These are phyloP conservation scores for Drosophila cyrtoloma DNA, from an alignment of 2,888 invertebrate genomes.

Conservation along the genomic window DNA sequence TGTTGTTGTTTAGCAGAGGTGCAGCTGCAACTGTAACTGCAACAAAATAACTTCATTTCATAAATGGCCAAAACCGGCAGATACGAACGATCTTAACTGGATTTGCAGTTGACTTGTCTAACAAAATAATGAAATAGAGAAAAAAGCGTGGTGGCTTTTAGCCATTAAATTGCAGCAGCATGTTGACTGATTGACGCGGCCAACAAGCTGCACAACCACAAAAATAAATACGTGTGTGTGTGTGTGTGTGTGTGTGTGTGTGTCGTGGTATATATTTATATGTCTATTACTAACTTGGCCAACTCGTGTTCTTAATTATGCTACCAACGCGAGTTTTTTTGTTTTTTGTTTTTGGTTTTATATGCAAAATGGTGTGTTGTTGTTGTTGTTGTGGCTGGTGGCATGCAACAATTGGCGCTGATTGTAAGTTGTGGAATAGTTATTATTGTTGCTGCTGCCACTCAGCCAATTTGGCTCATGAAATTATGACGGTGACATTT, in stretches of 20 bases:
- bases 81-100: conserved; percentile 18
- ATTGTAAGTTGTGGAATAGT: conserved; percentile 51
- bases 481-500: conserved; percentile 77
- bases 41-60: conserved; percentile 84
- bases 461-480: conserved; percentile 71
- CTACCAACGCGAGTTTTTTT: conserved; percentile 48
- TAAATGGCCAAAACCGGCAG: conserved; percentile 78
- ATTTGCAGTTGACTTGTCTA: conserved; percentile 41
- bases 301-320: conserved; percentile 78
- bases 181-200: conserved; percentile 70
- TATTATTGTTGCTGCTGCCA: conserved; percentile 49
- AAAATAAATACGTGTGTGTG: not conserved
- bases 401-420: conserved; percentile 71
- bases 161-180: conserved; percentile 69
- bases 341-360: conserved; percentile 23
- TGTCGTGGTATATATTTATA: not conserved
- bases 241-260: conserved; percentile 14
- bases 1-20: conserved; percentile 22
- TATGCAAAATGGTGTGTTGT: conserved; percentile 53
- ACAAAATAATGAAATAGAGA: not conserved
- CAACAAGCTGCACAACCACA: conserved; percentile 7
- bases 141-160: conserved; percentile 50
- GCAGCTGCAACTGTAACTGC: conserved; percentile 51
- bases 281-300: conserved; percentile 66
- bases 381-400: conserved; percentile 32